A percentile compares a stretch with the other conserved stretches of the same genome.
Evolutionary conservation across 2,888 invertebrate genomes (phyloP).

Genomic region (Helleia helle): DNA sequence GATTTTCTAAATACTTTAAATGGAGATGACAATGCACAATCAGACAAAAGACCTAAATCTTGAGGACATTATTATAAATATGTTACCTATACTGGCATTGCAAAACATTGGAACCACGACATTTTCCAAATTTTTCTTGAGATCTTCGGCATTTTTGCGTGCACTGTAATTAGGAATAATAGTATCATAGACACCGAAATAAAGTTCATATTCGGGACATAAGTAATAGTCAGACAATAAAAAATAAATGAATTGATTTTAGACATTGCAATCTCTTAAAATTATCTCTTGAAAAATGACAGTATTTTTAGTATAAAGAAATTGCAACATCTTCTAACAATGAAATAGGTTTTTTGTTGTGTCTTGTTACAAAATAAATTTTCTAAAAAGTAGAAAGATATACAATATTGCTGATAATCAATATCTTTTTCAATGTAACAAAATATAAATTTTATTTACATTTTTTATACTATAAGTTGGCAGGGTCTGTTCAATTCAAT

Average conservation of each 20-base stretch:
- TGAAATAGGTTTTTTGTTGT: not conserved
- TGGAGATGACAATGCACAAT: constrained; percentile 60
- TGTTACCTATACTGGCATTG: constrained; percentile 86
- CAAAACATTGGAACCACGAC: constrained; percentile 99
- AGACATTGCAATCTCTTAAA: not conserved
- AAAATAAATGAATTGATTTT: not conserved
- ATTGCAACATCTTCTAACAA: too few relatives aligned
- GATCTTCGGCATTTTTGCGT: constrained; percentile 94
- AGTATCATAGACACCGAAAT: constrained; percentile 68
- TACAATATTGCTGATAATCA: too few relatives aligned
- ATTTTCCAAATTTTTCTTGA: constrained; percentile 94
- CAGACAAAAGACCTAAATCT: constrained; percentile 63
- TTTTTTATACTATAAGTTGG: too few relatives aligned
- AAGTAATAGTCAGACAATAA: not conserved
- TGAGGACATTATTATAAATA: constrained; percentile 70
- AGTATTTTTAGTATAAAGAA: too few relatives aligned
- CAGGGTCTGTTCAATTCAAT: too few relatives aligned
- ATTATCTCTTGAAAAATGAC: not conserved
- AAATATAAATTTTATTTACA: too few relatives aligned
- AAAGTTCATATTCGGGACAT: constrained; percentile 35
- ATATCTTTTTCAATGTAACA: too few relatives aligned
- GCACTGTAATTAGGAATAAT: constrained; percentile 84
- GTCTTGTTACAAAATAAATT: not conserved
- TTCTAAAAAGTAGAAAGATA: not conserved
- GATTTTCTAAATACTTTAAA: constrained; percentile 54